Evolutionary conservation across 2,888 invertebrate genomes (phyloP).

Genomic region (Autographa gamma): DNA sequence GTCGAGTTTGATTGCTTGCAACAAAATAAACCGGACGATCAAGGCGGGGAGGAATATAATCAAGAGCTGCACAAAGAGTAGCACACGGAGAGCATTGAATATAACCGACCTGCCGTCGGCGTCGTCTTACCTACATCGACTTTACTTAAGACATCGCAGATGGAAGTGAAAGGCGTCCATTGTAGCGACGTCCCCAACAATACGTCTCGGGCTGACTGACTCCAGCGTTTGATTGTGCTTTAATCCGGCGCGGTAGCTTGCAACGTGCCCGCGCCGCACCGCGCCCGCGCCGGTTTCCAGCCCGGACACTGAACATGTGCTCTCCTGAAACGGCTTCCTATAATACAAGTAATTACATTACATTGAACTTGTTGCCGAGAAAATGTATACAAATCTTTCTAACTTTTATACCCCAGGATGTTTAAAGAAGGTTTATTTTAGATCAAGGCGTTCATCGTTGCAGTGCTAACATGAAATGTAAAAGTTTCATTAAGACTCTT

Average conservation of each 20-base stretch:
- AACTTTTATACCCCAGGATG: no score
- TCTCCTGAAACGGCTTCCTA: neutral
- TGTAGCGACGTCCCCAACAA: conserved; percentile 38
- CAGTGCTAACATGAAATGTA: neutral
- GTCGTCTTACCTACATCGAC: conserved; percentile 23
- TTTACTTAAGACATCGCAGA: conserved; percentile 20
- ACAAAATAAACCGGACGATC: neutral
- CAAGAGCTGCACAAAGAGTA: neutral
- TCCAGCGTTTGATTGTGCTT: conserved; percentile 31
- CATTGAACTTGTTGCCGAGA: neutral
- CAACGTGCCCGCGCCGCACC: conserved; percentile 3
- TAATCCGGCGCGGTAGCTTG: conserved; percentile 21
- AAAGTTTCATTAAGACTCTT: neutral
- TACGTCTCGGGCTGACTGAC: conserved; percentile 24
- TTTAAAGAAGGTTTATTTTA: no score
- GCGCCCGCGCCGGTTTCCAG: neutral
- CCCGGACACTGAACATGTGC: neutral
- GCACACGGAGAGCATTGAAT: conserved; percentile 8
- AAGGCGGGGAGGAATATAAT: neutral
- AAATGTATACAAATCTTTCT: no score
- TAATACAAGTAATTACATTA: neutral
- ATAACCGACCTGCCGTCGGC: conserved; percentile 7
- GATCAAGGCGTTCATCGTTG: no score
- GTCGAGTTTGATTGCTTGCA: neutral
- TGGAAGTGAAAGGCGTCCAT: conserved; percentile 35